Evolutionary conservation across 2,113 vertebrate genomes (phyloP).

Genomic region (Paratilapia polleni): DNA sequence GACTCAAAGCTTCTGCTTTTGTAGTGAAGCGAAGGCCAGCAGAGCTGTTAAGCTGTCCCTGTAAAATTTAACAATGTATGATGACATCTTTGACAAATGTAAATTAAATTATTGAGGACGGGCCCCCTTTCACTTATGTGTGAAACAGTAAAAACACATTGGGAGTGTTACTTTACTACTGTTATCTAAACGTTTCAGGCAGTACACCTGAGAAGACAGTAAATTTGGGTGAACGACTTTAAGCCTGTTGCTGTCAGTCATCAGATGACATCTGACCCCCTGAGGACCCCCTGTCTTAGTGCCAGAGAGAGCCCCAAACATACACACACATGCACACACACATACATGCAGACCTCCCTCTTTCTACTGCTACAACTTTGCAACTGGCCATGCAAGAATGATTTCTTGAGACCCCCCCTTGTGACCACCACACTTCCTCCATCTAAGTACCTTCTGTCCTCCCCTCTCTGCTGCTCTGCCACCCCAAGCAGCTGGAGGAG

Average conservation of each 20-base stretch:
- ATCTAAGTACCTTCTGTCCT: conserved; percentile 4
- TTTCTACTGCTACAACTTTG: conserved; percentile 37
- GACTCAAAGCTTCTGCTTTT: conserved; percentile 44
- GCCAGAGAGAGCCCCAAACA: conserved; percentile 15
- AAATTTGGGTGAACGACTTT: conserved; percentile 36
- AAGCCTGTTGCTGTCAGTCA: conserved; percentile 75
- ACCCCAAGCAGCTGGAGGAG: conserved; percentile 69
- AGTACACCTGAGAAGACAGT: conserved; percentile 35
- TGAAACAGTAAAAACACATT: conserved; percentile 32
- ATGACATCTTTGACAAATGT: conserved; percentile 68
- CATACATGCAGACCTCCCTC: conserved; percentile 25
- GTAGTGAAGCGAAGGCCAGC: conserved; percentile 29
- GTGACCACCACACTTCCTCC: conserved; percentile 49
- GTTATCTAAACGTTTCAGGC: conserved; percentile 39
- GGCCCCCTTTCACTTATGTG: conserved; percentile 19
- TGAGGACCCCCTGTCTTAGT: conserved; percentile 41
- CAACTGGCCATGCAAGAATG: conserved; percentile 52
- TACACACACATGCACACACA: conserved; percentile 22
- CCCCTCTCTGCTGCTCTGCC: conserved; percentile 29
- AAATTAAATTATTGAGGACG: conserved; percentile 43
- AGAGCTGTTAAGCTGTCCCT: conserved; percentile 49
- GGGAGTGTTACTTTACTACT: conserved; percentile 49
- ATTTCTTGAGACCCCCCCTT: conserved; percentile 25
- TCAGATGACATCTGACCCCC: conserved; percentile 63
- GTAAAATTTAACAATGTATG: conserved; percentile 59